These are phyloP conservation scores for Cheiracanthium punctorium DNA, from an alignment of 2,888 invertebrate species.

Conservation along the genomic window DNA sequence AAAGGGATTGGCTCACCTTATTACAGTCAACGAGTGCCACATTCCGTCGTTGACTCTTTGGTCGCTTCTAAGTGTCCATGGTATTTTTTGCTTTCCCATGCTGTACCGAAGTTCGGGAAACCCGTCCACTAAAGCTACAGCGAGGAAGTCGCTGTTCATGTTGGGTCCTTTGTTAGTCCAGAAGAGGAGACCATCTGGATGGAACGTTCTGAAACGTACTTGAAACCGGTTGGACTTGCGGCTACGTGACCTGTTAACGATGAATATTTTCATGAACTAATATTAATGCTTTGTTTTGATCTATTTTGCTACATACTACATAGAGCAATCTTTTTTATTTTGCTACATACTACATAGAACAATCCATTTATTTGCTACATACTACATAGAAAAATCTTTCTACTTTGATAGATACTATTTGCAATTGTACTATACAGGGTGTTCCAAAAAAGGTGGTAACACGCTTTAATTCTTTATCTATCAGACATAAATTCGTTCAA, in stretches of 20 bases:
- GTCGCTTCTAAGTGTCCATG: constrained; percentile 77
- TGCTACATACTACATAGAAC: no score
- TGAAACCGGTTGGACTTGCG: constrained; percentile 84
- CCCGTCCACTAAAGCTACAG: constrained; percentile 83
- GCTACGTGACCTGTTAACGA: constrained; percentile 80
- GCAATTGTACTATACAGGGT: no score
- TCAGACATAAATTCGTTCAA: no score
- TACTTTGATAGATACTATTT: no score
- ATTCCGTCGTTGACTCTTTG: constrained; percentile 83
- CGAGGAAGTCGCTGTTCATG: constrained; percentile 83
- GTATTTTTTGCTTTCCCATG: constrained; percentile 80
- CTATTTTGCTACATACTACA: no score
- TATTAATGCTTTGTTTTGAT: no score
- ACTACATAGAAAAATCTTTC: no score
- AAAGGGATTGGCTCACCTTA: constrained; percentile 75
- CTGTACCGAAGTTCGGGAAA: constrained; percentile 84
- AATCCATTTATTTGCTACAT: no score
- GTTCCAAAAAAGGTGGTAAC: no score
- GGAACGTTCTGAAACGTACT: constrained; percentile 83
- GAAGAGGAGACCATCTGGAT: constrained; percentile 83
- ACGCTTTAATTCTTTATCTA: no score
- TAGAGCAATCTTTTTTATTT: no score
- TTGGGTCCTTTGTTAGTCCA: constrained; percentile 84
- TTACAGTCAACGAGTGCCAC: constrained; percentile 85
- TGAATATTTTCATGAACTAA: not conserved